Percentiles rank a stretch among this genome's conserved stretches.
Conservation (phyloP, 2,888 invertebrate genomes). For the Schrankia costaestrigalis region DNA sequence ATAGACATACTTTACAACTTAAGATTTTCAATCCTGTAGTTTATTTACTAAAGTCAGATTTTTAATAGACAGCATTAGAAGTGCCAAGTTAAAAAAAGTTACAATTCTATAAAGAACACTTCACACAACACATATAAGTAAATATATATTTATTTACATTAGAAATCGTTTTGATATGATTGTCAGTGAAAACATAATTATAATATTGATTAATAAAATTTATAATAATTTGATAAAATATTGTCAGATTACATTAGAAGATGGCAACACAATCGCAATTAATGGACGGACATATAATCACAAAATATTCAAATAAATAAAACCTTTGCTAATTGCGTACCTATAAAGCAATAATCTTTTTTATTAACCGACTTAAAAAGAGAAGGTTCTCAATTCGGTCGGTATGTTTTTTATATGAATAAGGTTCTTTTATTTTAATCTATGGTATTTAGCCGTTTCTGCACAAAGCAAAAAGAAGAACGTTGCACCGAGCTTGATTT, state of each 20-base stretch:
- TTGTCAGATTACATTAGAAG: conserved; percentile 13
- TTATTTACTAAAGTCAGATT: too few species aligned
- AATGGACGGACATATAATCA: conserved; percentile 39
- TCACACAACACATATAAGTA: conserved; percentile 24
- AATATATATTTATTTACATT: conserved; percentile 25
- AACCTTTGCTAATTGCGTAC: too few species aligned
- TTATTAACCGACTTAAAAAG: background rate
- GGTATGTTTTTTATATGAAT: too few species aligned
- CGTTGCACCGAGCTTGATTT: too few species aligned
- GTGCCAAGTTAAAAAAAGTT: too few species aligned
- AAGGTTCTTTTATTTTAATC: too few species aligned
- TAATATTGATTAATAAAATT: conserved; percentile 1
- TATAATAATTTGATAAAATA: conserved; percentile 4
- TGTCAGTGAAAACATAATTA: conserved; percentile 17
- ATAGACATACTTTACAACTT: too few species aligned
- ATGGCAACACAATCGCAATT: conserved; percentile 21
- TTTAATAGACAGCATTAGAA: background rate
- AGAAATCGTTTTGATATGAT: conserved; percentile 27
- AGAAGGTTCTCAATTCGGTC: too few species aligned
- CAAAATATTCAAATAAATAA: conserved; percentile 22
- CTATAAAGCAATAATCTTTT: background rate
- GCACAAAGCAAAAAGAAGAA: too few species aligned
- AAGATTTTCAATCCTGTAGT: too few species aligned
- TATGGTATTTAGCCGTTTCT: too few species aligned
- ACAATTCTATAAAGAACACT: too few species aligned